Percentiles rank a stretch among this genome's conserved stretches.
Conservation (phyloP, 1,140 invertebrate genomes). For the Calephelis virginiensis region DNA sequence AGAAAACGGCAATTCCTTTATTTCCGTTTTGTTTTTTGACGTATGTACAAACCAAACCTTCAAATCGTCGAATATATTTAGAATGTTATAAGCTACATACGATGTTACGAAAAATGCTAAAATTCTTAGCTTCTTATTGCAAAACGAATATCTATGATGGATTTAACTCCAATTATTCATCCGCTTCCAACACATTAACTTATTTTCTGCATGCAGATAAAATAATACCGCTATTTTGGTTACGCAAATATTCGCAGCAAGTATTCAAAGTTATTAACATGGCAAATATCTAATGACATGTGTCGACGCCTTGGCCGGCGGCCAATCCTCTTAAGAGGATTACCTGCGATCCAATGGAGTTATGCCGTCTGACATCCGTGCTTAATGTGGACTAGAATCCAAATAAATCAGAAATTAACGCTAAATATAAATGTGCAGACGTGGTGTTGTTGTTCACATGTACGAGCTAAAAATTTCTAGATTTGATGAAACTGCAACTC, state of each 20-base stretch:
- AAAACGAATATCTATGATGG: too few species aligned
- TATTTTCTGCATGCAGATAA: background rate
- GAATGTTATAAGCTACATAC: too few species aligned
- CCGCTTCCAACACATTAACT: too few species aligned
- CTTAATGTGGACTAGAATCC: slow-evolving; percentile 7
- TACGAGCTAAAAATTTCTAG: too few species aligned
- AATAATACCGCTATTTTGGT: background rate
- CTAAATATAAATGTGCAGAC: background rate
- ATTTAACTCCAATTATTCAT: too few species aligned
- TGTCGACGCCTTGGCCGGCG: slow-evolving; percentile 2
- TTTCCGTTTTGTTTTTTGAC: too few species aligned
- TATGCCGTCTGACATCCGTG: background rate
- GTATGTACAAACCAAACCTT: background rate
- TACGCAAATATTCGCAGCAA: slow-evolving; percentile 2
- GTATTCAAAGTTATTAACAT: slow-evolving; percentile 14
- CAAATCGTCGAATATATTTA: background rate
- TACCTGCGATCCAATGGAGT: slow-evolving; percentile 2
- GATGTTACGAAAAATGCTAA: too few species aligned
- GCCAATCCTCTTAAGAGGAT: slow-evolving; percentile 12
- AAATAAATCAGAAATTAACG: slow-evolving; percentile 6
- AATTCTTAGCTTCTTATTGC: too few species aligned
- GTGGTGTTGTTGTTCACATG: background rate
- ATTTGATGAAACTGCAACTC: too few species aligned
- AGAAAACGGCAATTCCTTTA: too few species aligned
- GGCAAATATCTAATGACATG: slow-evolving; percentile 13